phyloP scores from a whole-genome alignment of 2,113 vertebrate genomes.

The Zosterops lateralis region DNA sequence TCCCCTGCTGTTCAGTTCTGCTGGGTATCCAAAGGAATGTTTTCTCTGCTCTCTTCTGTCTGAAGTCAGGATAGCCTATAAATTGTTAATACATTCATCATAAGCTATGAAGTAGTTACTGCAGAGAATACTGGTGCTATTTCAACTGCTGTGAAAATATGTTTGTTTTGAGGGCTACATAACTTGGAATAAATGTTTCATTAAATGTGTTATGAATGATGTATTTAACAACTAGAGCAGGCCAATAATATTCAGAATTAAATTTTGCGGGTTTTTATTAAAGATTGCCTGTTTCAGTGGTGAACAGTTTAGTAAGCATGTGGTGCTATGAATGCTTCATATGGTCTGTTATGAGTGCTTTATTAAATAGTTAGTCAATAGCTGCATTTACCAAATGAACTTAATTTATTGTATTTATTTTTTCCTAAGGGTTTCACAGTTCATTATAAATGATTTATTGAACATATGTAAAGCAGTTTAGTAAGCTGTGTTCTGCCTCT shows the following conservation, averaged over 20 bases:
- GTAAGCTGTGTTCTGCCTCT: background rate
- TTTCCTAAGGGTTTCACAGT: conserved; percentile 7
- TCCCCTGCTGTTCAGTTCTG: background rate
- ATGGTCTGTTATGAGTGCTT: background rate
- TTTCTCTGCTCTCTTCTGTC: background rate
- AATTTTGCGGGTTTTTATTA: background rate
- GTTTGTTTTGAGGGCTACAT: conserved; percentile 17
- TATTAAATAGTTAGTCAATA: conserved; percentile 44
- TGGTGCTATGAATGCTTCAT: conserved; percentile 4
- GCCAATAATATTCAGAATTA: conserved; percentile 42
- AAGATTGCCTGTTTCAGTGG: background rate
- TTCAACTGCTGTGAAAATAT: conserved; percentile 1
- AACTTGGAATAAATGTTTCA: conserved; percentile 43
- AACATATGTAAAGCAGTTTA: conserved; percentile 11
- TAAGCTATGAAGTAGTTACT: background rate
- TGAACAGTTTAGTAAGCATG: background rate
- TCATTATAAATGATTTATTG: conserved; percentile 59
- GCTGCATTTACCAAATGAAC: conserved; percentile 34
- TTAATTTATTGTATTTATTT: conserved; percentile 43
- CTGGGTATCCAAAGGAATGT: background rate
- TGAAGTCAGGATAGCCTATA: background rate
- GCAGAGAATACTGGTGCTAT: background rate
- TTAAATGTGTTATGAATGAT: conserved; percentile 50
- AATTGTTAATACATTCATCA: background rate
- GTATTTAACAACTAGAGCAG: conserved; percentile 29